Evolutionary conservation across 1,140 invertebrate genomes (phyloP), one percentile per base, ranked within the genome.

Genomic region (Matsumurasca onukii): DNA sequence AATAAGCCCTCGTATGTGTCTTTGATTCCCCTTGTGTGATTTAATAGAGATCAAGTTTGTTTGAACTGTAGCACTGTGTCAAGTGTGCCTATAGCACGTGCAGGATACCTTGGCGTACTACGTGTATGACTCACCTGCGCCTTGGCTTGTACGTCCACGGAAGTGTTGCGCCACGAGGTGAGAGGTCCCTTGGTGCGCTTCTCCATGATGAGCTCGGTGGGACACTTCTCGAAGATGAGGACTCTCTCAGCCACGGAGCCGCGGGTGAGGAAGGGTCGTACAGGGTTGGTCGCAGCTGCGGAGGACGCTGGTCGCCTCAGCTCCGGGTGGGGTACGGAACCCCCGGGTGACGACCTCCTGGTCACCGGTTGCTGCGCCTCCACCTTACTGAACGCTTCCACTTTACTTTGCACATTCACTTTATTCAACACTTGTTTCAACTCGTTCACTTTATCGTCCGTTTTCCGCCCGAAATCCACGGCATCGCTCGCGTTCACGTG

Each of bases 231-330:
- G 77, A 96, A 97, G 75, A 95, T 92, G 62, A 96, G 83, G 31
- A 96, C 93, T 31, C 94, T 82, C 76, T 96, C 94, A 1, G 94
- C 94, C 0, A 97, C 94, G 0, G 93, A 95, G 2, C 94, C 94
- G 70, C 93, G 84, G 1, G 93, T 94, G 15, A 95, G 82, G 77
- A 95, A 94, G 1, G 92, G 92, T 67, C 91, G 81, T n/a, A 93
- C 88, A 0, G 91, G 90, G 79, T 88, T 85, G 25, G 61, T 61
- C 22, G 64, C 65, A 15, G 17, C 25, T 24, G 20, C 25, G 20
- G 64, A 31, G 2, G 64, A 34, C 24, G 65, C 45, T 27, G 17
- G n/a, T 15, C 34, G 24, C 31, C 62, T 39, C 49, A 51, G 31
- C 22, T 65, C 62, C n/a, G 62, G 62, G 25, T 65, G 62, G 25